Conservation (phyloP, 2,797 vertebrate genomes). For the Phalloptychus januarius region DNA sequence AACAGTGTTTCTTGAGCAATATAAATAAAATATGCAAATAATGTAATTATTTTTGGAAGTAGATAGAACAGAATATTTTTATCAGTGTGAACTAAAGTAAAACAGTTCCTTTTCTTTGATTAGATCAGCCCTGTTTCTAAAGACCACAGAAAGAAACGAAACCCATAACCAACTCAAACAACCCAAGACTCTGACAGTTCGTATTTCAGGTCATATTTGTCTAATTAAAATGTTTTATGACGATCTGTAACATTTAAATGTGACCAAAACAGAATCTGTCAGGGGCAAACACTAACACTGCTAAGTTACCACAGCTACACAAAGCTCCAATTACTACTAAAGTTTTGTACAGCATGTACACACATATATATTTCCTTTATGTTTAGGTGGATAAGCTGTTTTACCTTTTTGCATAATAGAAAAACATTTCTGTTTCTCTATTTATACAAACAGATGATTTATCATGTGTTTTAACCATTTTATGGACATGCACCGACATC, state of each 20-base stretch:
- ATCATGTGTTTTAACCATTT: constrained; percentile 23
- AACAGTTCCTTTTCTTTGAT: no score
- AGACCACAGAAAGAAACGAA: no score
- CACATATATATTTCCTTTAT: constrained; percentile 14
- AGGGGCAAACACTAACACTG: not conserved
- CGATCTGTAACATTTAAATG: not conserved
- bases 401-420: constrained; percentile 27
- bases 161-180: no score
- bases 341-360: not conserved
- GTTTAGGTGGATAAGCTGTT: constrained; percentile 17
- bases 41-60: no score
- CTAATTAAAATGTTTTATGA: not conserved
- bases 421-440: not conserved
- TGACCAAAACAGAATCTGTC: not conserved
- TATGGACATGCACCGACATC: constrained; percentile 34
- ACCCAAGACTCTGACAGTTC: no score
- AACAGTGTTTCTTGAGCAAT: no score
- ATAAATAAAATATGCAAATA: no score
- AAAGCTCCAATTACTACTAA: not conserved
- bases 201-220: not conserved
- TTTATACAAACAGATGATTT: constrained; percentile 17
- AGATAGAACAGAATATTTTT: no score
- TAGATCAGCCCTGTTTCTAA: no score
- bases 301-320: not conserved
- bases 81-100: no score